Evolutionary conservation across 1,140 invertebrate genomes (phyloP).

Genomic region (Acromyrmex heyeri): DNA sequence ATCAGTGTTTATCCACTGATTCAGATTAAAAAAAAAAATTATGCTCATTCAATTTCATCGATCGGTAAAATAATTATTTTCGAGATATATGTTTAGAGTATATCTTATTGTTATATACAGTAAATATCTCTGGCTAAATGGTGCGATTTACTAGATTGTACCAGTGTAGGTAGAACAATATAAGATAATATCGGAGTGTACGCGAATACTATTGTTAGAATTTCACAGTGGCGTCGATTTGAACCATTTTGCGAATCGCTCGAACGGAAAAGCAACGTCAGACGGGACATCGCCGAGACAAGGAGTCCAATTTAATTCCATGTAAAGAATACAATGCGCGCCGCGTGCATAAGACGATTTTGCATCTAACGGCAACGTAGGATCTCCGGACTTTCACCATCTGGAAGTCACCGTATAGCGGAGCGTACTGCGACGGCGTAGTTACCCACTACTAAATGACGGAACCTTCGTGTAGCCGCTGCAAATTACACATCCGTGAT

Average conservation of each 20-base stretch:
- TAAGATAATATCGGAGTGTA: neutral
- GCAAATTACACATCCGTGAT: constrained; percentile 54
- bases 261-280: constrained; percentile 1
- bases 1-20: too few relatives aligned
- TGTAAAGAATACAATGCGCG: constrained; percentile 48
- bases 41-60: neutral
- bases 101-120: neutral
- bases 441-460: constrained; percentile 21
- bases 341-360: constrained; percentile 43
- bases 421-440: neutral
- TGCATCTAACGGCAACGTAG: constrained; percentile 41
- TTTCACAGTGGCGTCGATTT: constrained; percentile 29
- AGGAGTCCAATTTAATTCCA: constrained; percentile 34
- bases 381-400: constrained; percentile 53
- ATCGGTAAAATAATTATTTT: neutral
- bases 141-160: neutral
- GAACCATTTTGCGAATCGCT: constrained; percentile 1
- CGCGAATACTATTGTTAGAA: constrained; percentile 6
- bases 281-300: neutral
- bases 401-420: constrained; percentile 31
- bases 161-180: constrained; percentile 28
- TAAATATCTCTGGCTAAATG: neutral
- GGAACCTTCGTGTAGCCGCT: constrained; percentile 39
- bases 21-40: too few relatives aligned
- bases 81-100: neutral